Base-by-base conservation (phyloP, 2,797 vertebrate species). In the Echeneis naucrates region DNA sequence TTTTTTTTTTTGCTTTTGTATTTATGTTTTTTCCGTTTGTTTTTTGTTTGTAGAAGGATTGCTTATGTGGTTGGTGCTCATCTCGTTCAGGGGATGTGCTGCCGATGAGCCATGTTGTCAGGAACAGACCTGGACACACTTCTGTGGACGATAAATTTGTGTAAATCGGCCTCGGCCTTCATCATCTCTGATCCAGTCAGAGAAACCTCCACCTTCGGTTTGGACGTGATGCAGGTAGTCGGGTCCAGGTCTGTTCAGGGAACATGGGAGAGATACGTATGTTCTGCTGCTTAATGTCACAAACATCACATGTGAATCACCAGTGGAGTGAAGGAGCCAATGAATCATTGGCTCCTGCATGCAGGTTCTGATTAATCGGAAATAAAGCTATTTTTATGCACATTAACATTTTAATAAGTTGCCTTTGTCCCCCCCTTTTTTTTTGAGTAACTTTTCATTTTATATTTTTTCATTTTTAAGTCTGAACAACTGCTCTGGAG, bases 371-470 rank as follows among this genome's bases (percentile, higher is more conserved):
- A 92, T 92, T 84, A 90, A 84, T 89, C 89, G 81, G 75, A 93
- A 94, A 94, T 95, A 95, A 95, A 95, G 92, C 87, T 92, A 93
- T 94, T 94, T 94, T 94, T 93, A 93, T 94, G 92, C 90, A 93
- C 90, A 93, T 84, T 85, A 88, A 79, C 81, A 65, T 84, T 82
- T 82, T 45, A 74, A 63, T 47, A 50, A 5, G 4, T 27, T 3
- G 75, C 58, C 47, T 66, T 40, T 58, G 63, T 66, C 16, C 0
- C 4, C 0, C 21, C 53, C 11, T 26, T 40, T 27, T 7, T 19
- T 7, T 12, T 48, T 24, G 5, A n/a, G n/a, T n/a, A n/a, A n/a
- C n/a, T n/a, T n/a, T n/a, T n/a, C n/a, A n/a, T n/a, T n/a, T n/a
- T n/a, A n/a, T n/a, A n/a, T n/a, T n/a, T n/a, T n/a, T n/a, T n/a